Evolutionary conservation across 2,888 invertebrate species (phyloP).

Genomic region (Pseudococcus jackbeardsleyi): DNA sequence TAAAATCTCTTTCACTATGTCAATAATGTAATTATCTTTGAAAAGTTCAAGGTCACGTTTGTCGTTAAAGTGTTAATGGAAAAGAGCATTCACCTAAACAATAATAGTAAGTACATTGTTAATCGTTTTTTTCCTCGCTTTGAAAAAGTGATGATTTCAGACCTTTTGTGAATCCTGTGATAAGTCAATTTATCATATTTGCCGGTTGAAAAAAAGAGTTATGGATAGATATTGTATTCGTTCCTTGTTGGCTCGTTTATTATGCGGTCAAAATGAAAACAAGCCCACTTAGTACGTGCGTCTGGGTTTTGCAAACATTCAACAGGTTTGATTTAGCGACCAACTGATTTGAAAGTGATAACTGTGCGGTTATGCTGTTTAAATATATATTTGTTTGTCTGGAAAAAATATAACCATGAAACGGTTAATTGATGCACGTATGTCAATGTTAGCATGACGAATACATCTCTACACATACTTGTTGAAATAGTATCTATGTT

Average conservation of each 20-base stretch:
- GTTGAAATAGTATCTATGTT: slow-evolving; percentile 30
- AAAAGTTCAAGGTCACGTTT: slow-evolving; percentile 36
- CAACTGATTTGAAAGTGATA: slow-evolving; percentile 51
- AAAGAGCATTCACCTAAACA: slow-evolving; percentile 5
- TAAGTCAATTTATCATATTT: background rate
- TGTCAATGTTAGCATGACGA: slow-evolving; percentile 56
- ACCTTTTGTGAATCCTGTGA: background rate
- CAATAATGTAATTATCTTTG: slow-evolving; percentile 18
- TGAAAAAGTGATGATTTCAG: background rate
- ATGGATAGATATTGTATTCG: background rate
- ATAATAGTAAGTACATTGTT: background rate
- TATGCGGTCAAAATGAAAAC: slow-evolving; percentile 40
- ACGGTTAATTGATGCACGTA: slow-evolving; percentile 46
- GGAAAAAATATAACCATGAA: slow-evolving; percentile 49
- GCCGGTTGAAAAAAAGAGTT: background rate
- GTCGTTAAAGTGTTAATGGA: slow-evolving; percentile 15
- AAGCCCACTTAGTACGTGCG: background rate
- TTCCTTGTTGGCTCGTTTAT: background rate
- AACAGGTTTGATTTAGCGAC: background rate
- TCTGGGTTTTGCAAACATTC: slow-evolving; percentile 1
- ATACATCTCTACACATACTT: slow-evolving; percentile 11
- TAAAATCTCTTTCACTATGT: slow-evolving; percentile 7
- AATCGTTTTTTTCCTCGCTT: background rate
- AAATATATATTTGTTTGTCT: slow-evolving; percentile 48
- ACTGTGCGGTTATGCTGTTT: slow-evolving; percentile 51